Base-by-base conservation (phyloP, 2,797 vertebrate genomes). In the Labroides dimidiatus region DNA sequence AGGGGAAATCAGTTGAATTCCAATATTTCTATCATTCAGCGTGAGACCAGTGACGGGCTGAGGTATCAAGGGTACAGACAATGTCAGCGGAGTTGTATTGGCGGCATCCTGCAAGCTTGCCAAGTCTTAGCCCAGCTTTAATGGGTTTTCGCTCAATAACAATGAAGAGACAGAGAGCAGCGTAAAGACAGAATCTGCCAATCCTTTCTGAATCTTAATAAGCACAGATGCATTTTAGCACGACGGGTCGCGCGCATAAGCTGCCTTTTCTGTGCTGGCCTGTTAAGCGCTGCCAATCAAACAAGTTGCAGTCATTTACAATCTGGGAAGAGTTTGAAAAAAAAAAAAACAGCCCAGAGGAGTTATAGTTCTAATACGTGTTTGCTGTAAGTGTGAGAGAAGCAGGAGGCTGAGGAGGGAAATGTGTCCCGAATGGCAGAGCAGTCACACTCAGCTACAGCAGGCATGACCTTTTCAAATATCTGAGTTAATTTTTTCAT, bases 141-240 rank as follows among this genome's bases (percentile, higher is more conserved):
- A 90, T 89, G 84, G 85, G 62, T 90, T 92, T 91, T 90, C 56
- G 41, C 77, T 89, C 91, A 86, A 85, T 87, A 90, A 88, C 85
- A 91, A 89, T 87, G 84, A 90, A 83, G 78, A 82, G 53, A 76
- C 76, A 80, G 75, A 72, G 65, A 78, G 71, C 4, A 55, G 69
- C 70, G 67, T 81, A 69, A 90, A 84, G 85, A 81, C 86, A 61
- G 80, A 73, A 66, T 84, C 72, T 53, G 76, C 67, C 85, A 77
- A 50, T 87, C 80, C 72, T 72, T 60, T 81, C 77, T 63, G 86
- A 83, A 89, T 90, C 77, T 72, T 81, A 89, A 89, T 83, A 64
- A 77, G 80, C 52, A 64, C n/a, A 10, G 76, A 77, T 51, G 61
- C 84, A 63, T 85, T 88, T 86, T 84, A 87, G 83, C 77, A 69